These are phyloP conservation scores for Hoplostethus mediterraneus DNA, from an alignment of 2,797 vertebrate genomes.

Conservation along the genomic window DNA sequence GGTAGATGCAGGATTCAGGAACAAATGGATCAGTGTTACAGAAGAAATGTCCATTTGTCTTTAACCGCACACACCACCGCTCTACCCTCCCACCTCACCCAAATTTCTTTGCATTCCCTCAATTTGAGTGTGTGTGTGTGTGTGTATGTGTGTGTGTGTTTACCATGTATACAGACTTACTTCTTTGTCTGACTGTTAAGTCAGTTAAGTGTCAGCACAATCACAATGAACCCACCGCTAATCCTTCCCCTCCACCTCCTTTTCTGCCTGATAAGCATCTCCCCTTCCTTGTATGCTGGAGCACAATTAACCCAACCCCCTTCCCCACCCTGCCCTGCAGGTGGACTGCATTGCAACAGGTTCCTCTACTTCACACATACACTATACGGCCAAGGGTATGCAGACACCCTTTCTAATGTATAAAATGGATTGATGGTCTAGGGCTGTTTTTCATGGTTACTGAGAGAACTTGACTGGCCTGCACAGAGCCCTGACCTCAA, in stretches of 20 bases:
- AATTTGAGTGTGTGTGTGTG: not conserved
- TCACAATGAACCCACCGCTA: conserved; percentile 21
- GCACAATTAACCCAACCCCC: not conserved
- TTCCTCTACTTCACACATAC: not conserved
- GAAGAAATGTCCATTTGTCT: conserved; percentile 73
- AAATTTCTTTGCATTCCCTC: conserved; percentile 40
- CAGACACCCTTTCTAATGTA: no score
- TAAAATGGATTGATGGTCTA: no score
- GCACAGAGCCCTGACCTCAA: no score
- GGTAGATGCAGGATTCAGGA: conserved; percentile 34
- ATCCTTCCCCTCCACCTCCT: conserved; percentile 21
- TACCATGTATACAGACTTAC: conserved; percentile 62
- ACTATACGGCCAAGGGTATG: no score
- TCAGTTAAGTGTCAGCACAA: conserved; percentile 37
- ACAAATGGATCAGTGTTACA: conserved; percentile 73
- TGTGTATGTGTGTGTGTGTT: conserved; percentile 42
- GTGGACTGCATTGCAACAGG: not conserved
- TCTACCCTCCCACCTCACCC: conserved; percentile 18
- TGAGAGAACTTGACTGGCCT: no score
- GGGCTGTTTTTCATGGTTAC: no score
- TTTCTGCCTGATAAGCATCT: conserved; percentile 59
- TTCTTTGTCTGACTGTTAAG: conserved; percentile 38
- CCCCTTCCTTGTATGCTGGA: conserved; percentile 2
- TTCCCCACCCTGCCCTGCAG: not conserved
- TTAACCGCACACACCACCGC: conserved; percentile 43